phyloP scores from a whole-genome alignment of 2,113 vertebrate species.

The Notothenia coriiceps region DNA sequence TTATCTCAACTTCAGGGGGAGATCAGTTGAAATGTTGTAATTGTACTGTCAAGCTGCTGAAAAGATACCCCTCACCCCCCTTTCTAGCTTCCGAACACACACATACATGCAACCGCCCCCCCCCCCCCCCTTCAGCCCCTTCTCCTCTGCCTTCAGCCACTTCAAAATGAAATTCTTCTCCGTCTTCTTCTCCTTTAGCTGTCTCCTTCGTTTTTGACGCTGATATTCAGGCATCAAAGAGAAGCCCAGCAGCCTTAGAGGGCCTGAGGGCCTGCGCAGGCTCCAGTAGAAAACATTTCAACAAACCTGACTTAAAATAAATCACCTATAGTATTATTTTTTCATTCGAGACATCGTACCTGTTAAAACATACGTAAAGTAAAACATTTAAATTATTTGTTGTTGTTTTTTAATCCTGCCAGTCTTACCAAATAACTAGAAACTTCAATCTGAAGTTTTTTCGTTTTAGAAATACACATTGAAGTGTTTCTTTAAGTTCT shows the following conservation, averaged over 20 bases:
- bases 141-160: slow-evolving; percentile 85
- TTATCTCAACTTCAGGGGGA: slow-evolving; percentile 77
- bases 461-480: neutral
- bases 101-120: slow-evolving; percentile 31
- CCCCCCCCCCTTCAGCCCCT: slow-evolving; percentile 40
- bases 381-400: no score
- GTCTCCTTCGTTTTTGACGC: slow-evolving; percentile 74
- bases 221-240: slow-evolving; percentile 91
- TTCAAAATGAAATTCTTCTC: slow-evolving; percentile 92
- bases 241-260: slow-evolving; percentile 76
- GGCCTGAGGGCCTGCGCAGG: slow-evolving; percentile 38
- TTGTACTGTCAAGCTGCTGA: slow-evolving; percentile 88
- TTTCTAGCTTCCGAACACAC: slow-evolving; percentile 33
- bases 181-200: slow-evolving; percentile 61
- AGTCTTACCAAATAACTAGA: neutral
- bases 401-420: no score
- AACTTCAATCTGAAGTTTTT: neutral
- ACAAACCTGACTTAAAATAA: slow-evolving; percentile 33
- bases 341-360: slow-evolving; percentile 8
- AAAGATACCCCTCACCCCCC: slow-evolving; percentile 55
- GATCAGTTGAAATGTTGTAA: slow-evolving; percentile 86
- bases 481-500: neutral
- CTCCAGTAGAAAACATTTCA: neutral
- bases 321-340: neutral
- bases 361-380: neutral